phyloP scores from a whole-genome alignment of 2,888 invertebrate species.

The Macrophya alboannulata region DNA sequence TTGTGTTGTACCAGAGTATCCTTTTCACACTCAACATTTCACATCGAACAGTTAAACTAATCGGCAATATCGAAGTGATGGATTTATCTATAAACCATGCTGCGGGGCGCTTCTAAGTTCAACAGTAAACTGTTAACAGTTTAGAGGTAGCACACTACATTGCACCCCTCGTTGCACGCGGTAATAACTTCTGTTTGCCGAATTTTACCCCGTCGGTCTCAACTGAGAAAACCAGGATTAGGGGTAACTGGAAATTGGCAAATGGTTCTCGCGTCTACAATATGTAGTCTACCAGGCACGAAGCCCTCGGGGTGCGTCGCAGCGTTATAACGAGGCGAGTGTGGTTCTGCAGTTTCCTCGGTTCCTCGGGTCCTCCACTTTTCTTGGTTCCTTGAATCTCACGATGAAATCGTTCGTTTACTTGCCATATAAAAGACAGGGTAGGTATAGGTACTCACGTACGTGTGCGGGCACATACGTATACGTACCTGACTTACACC shows the following conservation, averaged over 20 bases:
- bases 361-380: constrained; percentile 25
- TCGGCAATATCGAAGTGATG: too few relatives aligned
- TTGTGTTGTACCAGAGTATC: neutral
- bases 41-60: too few relatives aligned
- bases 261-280: constrained; percentile 21
- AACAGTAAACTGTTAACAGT: neutral
- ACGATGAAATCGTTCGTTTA: constrained; percentile 12
- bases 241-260: neutral
- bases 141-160: neutral
- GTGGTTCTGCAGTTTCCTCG: constrained; percentile 27
- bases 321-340: constrained; percentile 41
- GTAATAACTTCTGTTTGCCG: constrained; percentile 19
- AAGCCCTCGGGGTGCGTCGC: constrained; percentile 29
- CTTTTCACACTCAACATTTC: neutral
- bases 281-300: neutral
- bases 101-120: neutral
- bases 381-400: constrained; percentile 3
- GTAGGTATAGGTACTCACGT: constrained; percentile 14
- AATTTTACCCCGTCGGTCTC: constrained; percentile 25
- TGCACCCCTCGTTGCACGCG: neutral
- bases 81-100: neutral
- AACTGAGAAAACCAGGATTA: constrained; percentile 1
- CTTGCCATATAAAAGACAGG: neutral
- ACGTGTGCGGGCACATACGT: neutral
- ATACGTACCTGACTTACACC: neutral